phyloP scores from a whole-genome alignment of 2,113 vertebrate species.

The Baryphthengus martii region DNA sequence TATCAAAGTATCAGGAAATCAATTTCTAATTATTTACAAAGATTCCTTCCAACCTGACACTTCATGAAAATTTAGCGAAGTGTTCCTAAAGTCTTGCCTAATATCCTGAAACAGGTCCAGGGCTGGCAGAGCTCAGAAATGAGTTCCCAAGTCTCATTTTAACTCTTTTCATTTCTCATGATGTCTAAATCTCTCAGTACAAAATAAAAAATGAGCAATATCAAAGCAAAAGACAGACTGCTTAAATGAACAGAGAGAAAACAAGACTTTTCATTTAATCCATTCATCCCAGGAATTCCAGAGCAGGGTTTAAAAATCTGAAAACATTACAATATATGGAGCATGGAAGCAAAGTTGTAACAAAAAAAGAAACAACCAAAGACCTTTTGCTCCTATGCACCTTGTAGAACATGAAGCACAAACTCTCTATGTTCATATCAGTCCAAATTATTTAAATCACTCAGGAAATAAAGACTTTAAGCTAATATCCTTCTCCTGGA shows the following conservation, averaged over 20 bases:
- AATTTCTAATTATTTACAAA: neutral
- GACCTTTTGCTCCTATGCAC: neutral
- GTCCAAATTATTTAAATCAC: neutral
- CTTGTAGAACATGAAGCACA: neutral
- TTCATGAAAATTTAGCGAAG: neutral
- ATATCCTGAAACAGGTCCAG: neutral
- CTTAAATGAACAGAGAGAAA: neutral
- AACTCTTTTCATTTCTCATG: neutral
- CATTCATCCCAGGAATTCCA: neutral
- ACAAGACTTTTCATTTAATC: neutral
- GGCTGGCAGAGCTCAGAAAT: neutral
- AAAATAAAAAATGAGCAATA: neutral
- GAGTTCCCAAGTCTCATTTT: neutral
- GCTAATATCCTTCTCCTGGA: neutral
- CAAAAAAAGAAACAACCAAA: neutral
- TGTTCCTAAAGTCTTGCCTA: neutral
- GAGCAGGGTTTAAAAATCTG: neutral
- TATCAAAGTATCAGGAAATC: neutral
- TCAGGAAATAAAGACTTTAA: neutral
- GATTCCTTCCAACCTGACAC: neutral
- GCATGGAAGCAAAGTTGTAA: neutral
- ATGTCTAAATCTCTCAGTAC: neutral
- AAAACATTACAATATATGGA: neutral
- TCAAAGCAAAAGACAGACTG: neutral
- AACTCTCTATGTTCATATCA: neutral